These are phyloP conservation scores for Chelon labrosus DNA, from an alignment of 2,797 vertebrate species.

Conservation along the genomic window DNA sequence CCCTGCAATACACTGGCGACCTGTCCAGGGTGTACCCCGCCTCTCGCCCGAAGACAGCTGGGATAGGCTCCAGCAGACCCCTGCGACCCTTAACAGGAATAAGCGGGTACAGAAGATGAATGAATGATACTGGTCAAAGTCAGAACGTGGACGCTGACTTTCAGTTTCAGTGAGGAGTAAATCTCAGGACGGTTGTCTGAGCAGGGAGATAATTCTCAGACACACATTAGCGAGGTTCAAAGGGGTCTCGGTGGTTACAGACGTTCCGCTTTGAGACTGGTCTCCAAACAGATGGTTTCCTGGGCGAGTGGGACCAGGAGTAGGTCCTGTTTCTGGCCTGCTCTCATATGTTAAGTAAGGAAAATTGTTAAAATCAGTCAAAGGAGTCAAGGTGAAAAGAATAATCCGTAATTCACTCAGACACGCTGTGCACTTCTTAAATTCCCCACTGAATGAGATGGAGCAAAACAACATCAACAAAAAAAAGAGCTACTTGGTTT, in stretches of 20 bases:
- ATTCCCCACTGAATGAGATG: constrained; percentile 17
- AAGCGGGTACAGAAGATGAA: no score
- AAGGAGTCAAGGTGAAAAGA: constrained; percentile 28
- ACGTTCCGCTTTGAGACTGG: constrained; percentile 20
- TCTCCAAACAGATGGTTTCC: constrained; percentile 42
- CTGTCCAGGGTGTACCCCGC: no score
- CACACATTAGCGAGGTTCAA: constrained; percentile 19
- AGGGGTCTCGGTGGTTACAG: constrained; percentile 16
- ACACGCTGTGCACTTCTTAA: constrained; percentile 21
- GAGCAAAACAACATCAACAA: background rate
- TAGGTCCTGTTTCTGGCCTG: constrained; percentile 15
- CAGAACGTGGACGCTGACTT: background rate
- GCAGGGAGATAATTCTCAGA: constrained; percentile 10
- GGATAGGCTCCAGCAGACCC: no score
- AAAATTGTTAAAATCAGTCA: constrained; percentile 32
- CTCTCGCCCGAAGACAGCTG: no score
- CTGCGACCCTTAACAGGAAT: no score
- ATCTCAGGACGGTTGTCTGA: constrained; percentile 4
- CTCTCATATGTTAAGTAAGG: background rate
- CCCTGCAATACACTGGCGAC: no score
- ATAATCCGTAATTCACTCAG: constrained; percentile 36
- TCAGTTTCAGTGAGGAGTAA: constrained; percentile 5
- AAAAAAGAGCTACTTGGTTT: background rate
- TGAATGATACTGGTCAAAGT: background rate
- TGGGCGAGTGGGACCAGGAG: background rate